phyloP scores from a whole-genome alignment of 1,140 invertebrate genomes.

The Eumaeus atala region DNA sequence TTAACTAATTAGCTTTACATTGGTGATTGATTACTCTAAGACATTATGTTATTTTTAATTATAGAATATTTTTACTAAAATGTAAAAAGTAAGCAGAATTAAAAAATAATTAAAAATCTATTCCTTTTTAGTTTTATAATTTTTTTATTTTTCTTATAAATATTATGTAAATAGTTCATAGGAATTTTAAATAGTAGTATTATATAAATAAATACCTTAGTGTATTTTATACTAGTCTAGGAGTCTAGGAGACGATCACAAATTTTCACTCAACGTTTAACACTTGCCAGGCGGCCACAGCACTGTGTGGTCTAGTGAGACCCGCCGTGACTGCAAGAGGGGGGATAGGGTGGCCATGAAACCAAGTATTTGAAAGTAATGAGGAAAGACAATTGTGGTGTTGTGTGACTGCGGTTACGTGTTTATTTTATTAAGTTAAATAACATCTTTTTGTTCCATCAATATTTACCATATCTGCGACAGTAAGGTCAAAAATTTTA shows the following conservation, averaged over 20 bases:
- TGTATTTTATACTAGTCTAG: neutral
- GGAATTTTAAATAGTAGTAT: too few relatives aligned
- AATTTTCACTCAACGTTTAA: neutral
- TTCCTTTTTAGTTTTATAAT: too few relatives aligned
- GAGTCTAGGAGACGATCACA: neutral
- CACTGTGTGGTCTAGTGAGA: neutral
- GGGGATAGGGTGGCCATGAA: conserved; percentile 12
- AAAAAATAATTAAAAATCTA: too few relatives aligned
- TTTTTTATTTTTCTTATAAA: too few relatives aligned
- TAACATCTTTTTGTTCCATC: neutral
- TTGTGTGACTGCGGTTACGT: neutral
- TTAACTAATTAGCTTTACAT: too few relatives aligned
- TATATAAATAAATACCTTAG: conserved; percentile 1
- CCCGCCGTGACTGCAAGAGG: neutral
- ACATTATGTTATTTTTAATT: too few relatives aligned
- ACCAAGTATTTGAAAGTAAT: conserved; percentile 6
- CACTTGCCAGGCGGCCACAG: neutral
- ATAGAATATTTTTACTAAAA: too few relatives aligned
- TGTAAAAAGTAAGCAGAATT: too few relatives aligned
- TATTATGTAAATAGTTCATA: too few relatives aligned
- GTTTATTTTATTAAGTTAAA: neutral
- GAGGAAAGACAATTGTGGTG: neutral
- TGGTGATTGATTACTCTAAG: too few relatives aligned
- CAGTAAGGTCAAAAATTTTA: neutral
- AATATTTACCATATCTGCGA: neutral